A percentile compares a stretch with the other conserved stretches of the same genome.
Evolutionary conservation across 2,888 invertebrate species (phyloP).

Genomic region (Dusona sp.): DNA sequence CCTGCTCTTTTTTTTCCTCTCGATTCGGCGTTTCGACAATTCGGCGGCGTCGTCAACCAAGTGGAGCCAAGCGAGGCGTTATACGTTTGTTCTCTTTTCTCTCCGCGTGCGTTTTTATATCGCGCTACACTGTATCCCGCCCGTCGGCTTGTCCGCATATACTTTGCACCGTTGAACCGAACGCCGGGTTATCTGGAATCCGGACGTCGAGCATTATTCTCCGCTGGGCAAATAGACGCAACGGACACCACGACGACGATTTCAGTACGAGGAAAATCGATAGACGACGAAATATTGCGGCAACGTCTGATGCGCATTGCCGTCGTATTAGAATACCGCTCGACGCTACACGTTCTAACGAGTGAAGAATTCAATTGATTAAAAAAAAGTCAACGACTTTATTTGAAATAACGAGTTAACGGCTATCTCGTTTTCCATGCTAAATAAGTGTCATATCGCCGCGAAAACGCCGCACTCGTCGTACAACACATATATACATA

Average conservation of each 20-base stretch:
- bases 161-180: background rate
- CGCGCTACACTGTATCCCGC: background rate
- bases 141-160: background rate
- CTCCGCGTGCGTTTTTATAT: background rate
- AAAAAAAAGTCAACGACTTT: background rate
- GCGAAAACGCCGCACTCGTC: conserved; percentile 19
- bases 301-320: conserved; percentile 37
- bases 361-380: background rate
- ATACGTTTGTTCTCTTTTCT: background rate
- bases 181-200: conserved; percentile 15
- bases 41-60: conserved; percentile 18
- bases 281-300: conserved; percentile 21
- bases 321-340: background rate
- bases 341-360: background rate
- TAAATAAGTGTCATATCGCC: conserved; percentile 47
- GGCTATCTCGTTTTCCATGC: conserved; percentile 4
- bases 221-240: conserved; percentile 34
- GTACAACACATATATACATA: background rate
- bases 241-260: conserved; percentile 2
- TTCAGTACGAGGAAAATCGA: conserved; percentile 29
- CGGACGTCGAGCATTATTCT: conserved; percentile 26
- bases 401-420: background rate
- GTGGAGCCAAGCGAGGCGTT: background rate
- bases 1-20: conserved; percentile 18
- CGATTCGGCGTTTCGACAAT: conserved; percentile 21